These are phyloP conservation scores for Rhamphomyia laevipes DNA, from an alignment of 2,888 invertebrate genomes.

Conservation along the genomic window DNA sequence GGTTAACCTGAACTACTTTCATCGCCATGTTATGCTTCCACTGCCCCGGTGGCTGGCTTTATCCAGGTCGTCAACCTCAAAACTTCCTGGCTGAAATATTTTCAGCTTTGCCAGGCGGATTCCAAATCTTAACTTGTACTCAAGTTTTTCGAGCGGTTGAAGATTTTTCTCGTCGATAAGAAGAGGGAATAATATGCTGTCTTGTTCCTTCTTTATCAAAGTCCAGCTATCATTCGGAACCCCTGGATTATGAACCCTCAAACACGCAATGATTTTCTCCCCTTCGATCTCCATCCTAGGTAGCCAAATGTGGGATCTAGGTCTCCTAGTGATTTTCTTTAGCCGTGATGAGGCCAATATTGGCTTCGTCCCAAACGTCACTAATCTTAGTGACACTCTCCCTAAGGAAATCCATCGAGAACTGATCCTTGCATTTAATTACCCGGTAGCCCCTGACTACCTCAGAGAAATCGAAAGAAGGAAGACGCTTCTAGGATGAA, in stretches of 20 bases:
- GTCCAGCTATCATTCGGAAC: conserved; percentile 10
- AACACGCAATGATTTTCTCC: conserved; percentile 15
- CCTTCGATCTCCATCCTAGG: neutral
- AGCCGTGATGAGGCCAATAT: neutral
- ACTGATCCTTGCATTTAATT: no score
- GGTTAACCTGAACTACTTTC: no score
- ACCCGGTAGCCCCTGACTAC: no score
- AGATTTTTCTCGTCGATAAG: neutral
- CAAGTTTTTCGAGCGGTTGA: neutral
- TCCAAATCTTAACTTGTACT: conserved; percentile 2
- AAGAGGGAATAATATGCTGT: conserved; percentile 10
- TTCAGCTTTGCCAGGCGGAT: no score
- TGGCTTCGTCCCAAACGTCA: neutral
- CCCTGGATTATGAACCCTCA: conserved; percentile 4
- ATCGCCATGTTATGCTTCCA: no score
- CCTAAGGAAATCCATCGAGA: neutral
- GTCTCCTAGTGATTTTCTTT: neutral
- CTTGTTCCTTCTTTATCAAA: conserved; percentile 5
- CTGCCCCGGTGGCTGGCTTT: no score
- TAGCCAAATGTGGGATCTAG: neutral
- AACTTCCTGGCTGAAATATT: no score
- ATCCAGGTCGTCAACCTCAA: no score
- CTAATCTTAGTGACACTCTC: neutral
- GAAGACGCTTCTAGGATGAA: no score
- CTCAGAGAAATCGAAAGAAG: no score